phyloP scores from a whole-genome alignment of 1,140 invertebrate species.

The Drosophila paulistorum region DNA sequence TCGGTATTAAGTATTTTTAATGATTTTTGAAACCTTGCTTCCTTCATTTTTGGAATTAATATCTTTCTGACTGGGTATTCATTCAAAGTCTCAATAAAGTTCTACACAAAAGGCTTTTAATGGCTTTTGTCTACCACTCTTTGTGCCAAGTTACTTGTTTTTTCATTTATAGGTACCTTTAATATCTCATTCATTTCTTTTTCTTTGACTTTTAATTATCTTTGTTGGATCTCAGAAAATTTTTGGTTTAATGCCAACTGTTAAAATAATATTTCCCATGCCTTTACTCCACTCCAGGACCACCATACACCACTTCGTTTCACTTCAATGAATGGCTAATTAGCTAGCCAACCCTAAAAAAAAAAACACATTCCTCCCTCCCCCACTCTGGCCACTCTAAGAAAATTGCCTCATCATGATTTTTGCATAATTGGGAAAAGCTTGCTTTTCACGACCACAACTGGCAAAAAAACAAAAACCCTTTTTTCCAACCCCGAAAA shows the following conservation, averaged over 20 bases:
- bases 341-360: constrained; percentile 10
- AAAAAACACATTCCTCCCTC: not conserved
- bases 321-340: constrained; percentile 7
- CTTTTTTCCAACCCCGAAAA: not conserved
- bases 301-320: not conserved
- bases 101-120: not conserved
- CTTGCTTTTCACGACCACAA: constrained; percentile 27
- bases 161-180: not conserved
- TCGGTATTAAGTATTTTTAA: too few species aligned
- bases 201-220: constrained; percentile 5
- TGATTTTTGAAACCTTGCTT: too few species aligned
- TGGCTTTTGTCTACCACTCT: not conserved
- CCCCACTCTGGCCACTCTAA: not conserved
- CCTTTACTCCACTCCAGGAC: not conserved
- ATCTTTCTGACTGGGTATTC: not conserved
- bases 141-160: not conserved
- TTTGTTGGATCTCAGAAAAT: not conserved
- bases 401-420: constrained; percentile 73
- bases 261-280: constrained; percentile 7
- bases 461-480: not conserved
- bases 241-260: constrained; percentile 9
- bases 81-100: not conserved
- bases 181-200: not conserved
- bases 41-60: too few species aligned
- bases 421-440: constrained; percentile 77